These are phyloP conservation scores for Zaprionus ghesquierei DNA, from an alignment of 1,140 invertebrate genomes.

Conservation along the genomic window DNA sequence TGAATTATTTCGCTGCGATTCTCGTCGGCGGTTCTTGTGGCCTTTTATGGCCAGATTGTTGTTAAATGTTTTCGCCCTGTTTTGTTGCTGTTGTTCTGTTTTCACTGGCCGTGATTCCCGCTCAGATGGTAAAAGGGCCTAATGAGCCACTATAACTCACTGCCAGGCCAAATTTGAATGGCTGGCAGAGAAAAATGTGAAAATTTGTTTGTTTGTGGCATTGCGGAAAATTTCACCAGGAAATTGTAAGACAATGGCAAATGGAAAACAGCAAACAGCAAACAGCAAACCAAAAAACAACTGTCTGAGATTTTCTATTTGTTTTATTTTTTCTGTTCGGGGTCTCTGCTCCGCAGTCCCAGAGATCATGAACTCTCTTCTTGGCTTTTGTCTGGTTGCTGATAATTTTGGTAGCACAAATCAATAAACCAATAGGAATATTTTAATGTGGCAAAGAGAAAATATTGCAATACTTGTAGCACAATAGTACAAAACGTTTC, in stretches of 20 bases:
- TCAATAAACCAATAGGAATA: constrained; percentile 68
- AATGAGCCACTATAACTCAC: constrained; percentile 77
- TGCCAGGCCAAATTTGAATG: constrained; percentile 69
- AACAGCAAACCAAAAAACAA: constrained; percentile 4
- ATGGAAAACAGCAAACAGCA: background rate
- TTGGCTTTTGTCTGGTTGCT: constrained; percentile 50
- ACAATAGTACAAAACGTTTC: constrained; percentile 29
- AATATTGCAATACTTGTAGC: constrained; percentile 53
- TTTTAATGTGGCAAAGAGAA: constrained; percentile 58
- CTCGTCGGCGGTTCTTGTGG: constrained; percentile 23
- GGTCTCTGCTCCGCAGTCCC: constrained; percentile 53
- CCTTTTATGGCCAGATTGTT: constrained; percentile 75
- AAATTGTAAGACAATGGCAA: constrained; percentile 67
- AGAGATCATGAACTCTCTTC: constrained; percentile 77
- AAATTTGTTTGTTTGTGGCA: constrained; percentile 29
- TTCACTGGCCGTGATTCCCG: constrained; percentile 66
- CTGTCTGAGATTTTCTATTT: constrained; percentile 32
- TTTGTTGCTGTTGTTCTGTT: constrained; percentile 27
- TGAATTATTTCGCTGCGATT: constrained; percentile 82
- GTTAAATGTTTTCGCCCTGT: constrained; percentile 51
- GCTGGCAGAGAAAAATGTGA: constrained; percentile 27
- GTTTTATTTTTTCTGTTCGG: constrained; percentile 26
- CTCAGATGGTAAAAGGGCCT: constrained; percentile 64
- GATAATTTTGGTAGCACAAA: constrained; percentile 77
- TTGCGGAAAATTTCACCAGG: constrained; percentile 68